Conservation (phyloP, 2,797 vertebrate genomes). For the Tapera naevia region DNA sequence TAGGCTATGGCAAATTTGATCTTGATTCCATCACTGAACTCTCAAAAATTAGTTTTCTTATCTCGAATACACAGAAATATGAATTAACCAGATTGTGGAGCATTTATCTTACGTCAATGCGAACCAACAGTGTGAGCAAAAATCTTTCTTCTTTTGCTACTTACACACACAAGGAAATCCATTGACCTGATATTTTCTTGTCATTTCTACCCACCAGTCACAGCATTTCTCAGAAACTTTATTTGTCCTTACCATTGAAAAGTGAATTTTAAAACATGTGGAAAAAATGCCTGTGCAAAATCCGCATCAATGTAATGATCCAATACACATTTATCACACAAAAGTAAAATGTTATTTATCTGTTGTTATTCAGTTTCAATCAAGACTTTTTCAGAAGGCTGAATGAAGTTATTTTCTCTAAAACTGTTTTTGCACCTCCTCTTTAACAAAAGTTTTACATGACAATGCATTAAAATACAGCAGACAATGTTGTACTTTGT, state of each 20-base stretch:
- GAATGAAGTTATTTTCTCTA: background rate
- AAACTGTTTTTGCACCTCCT: background rate
- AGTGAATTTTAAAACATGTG: background rate
- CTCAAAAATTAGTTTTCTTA: slow-evolving; percentile 71
- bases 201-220: background rate
- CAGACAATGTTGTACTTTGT: background rate
- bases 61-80: slow-evolving; percentile 60
- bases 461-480: background rate
- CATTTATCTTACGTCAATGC: slow-evolving; percentile 11
- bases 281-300: background rate
- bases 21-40: slow-evolving; percentile 24
- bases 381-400: background rate
- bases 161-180: background rate
- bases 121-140: background rate
- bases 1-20: slow-evolving; percentile 31
- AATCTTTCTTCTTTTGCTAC: background rate
- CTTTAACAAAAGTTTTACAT: background rate
- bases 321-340: background rate
- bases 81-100: slow-evolving; percentile 30
- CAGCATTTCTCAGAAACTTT: background rate
- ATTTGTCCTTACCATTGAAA: background rate
- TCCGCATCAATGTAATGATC: background rate
- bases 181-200: background rate
- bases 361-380: background rate
- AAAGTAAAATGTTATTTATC: background rate